Percentiles rank a stretch among this genome's conserved stretches.
Conservation (phyloP, 2,888 invertebrate species). For the Drosophila antonietae region DNA sequence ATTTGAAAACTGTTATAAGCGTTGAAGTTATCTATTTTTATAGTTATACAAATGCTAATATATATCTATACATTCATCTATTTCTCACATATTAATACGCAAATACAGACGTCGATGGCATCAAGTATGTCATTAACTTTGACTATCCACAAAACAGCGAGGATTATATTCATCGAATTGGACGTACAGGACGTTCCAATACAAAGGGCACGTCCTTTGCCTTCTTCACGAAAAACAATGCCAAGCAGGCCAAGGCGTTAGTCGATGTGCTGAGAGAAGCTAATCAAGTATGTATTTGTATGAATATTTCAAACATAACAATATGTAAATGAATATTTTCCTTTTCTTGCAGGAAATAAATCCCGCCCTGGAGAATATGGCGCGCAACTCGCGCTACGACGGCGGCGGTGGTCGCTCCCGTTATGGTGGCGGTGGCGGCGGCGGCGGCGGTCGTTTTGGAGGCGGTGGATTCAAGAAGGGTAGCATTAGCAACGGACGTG, state of each 20-base stretch:
- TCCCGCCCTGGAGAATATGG: constrained; percentile 93
- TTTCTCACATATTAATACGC: constrained; percentile 25
- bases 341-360: constrained; percentile 88
- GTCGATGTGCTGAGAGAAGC: constrained; percentile 95
- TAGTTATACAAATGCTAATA: constrained; percentile 24
- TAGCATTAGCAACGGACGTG: constrained; percentile 70
- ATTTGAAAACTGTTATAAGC: constrained; percentile 63
- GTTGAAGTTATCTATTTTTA: constrained; percentile 2
- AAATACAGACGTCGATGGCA: constrained; percentile 95
- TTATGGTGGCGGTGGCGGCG: constrained; percentile 84
- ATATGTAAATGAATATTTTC: neutral
- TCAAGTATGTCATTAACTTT: constrained; percentile 98
- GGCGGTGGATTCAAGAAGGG: constrained; percentile 70
- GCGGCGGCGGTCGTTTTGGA: constrained; percentile 75
- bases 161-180: constrained; percentile 98
- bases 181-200: constrained; percentile 95
- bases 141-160: constrained; percentile 98
- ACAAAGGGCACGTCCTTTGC: constrained; percentile 97
- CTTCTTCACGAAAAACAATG: constrained; percentile 95
- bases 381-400: constrained; percentile 87
- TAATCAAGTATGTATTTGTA: constrained; percentile 89
- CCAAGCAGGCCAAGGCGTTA: constrained; percentile 94
- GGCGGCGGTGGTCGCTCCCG: constrained; percentile 86
- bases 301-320: no score
- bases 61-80: constrained; percentile 18